A percentile compares a stretch with the other conserved stretches of the same genome.
Evolutionary conservation across 2,797 vertebrate genomes (phyloP).

Genomic region (Spatula clypeata): DNA sequence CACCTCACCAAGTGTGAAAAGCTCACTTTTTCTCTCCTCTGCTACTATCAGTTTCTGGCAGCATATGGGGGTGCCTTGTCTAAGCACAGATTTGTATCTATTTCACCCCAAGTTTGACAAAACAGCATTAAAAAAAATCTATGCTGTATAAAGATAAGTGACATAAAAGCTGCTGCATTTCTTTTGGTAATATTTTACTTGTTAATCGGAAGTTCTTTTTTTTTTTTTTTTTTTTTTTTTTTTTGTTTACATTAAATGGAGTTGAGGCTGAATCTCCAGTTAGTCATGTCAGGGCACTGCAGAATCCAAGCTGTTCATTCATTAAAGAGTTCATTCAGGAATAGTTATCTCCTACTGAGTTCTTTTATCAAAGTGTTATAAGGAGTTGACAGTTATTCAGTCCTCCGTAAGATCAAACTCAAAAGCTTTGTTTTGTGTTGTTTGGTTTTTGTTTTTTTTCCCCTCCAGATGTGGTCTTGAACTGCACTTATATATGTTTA

Average conservation of each 20-base stretch:
- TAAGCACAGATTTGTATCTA: background rate
- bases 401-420: conserved; percentile 16
- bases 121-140: background rate
- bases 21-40: background rate
- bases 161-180: background rate
- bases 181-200: background rate
- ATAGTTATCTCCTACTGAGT: conserved; percentile 39
- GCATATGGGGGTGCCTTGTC: rapidly evolving
- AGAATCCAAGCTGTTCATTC: background rate
- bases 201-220: background rate
- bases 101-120: background rate
- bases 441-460: background rate
- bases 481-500: conserved; percentile 50
- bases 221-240: background rate
- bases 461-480: conserved; percentile 45
- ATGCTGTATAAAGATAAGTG: background rate
- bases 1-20: background rate
- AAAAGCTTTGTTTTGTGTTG: background rate
- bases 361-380: conserved; percentile 52
- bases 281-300: background rate
- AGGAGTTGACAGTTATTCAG: conserved; percentile 51
- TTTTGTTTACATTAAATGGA: background rate
- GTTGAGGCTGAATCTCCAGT: background rate
- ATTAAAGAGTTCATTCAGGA: background rate
- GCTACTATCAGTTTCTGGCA: background rate